A percentile compares a stretch with the other conserved stretches of the same genome.
Evolutionary conservation across 2,113 vertebrate species (phyloP).

Genomic region (Pipra filicauda): DNA sequence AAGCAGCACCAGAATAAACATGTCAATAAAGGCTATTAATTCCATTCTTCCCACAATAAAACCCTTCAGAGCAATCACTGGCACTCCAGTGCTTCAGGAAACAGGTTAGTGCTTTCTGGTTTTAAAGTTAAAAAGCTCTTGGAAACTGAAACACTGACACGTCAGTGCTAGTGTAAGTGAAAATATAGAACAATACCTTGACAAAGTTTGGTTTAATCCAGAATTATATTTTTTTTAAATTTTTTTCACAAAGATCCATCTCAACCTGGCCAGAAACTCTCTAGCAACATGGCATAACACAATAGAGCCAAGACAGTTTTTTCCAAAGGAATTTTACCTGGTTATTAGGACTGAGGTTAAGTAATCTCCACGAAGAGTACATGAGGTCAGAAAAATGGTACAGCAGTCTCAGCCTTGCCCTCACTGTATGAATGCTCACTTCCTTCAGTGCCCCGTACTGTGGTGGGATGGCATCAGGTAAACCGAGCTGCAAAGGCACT

Average conservation of each 20-base stretch:
- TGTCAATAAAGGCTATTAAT: background rate
- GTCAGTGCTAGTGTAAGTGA: background rate
- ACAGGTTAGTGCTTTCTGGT: background rate
- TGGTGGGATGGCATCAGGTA: conserved; percentile 79
- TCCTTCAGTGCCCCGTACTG: conserved; percentile 82
- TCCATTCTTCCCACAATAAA: background rate
- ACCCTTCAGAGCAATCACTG: background rate
- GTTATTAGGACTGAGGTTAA: conserved; percentile 87
- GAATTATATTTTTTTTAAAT: background rate
- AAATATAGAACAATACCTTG: background rate
- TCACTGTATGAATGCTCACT: conserved; percentile 79
- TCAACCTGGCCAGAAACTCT: background rate
- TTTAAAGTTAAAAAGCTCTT: background rate
- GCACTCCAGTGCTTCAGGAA: background rate
- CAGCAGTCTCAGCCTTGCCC: conserved; percentile 80
- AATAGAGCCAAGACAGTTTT: background rate
- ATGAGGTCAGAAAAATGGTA: conserved; percentile 89
- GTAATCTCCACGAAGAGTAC: conserved; percentile 85
- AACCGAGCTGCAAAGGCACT: conserved; percentile 82
- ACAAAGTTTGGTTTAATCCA: background rate
- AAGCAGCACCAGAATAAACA: background rate
- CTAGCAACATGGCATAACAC: background rate
- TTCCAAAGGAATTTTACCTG: conserved; percentile 71
- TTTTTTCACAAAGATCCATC: background rate
- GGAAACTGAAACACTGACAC: background rate